These are phyloP conservation scores for Oncorhynchus masou DNA, from an alignment of 2,113 vertebrate species.

Conservation along the genomic window DNA sequence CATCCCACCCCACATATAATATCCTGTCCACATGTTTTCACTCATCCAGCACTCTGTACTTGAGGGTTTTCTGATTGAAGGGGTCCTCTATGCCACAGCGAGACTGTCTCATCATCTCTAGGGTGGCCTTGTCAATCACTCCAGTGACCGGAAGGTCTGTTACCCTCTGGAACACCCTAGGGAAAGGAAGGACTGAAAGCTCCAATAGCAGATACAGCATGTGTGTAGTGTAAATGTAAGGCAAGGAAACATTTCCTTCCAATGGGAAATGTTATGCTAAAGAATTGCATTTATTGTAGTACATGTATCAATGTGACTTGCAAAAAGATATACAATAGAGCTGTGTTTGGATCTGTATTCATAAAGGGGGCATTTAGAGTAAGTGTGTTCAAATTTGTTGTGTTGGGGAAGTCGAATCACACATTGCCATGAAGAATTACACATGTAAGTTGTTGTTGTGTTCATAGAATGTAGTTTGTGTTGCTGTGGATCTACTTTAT, in stretches of 20 bases:
- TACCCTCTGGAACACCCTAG: conserved; percentile 73
- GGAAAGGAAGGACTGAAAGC: neutral
- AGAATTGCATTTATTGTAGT: neutral
- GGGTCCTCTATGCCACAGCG: conserved; percentile 86
- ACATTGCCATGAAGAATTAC: too few species aligned
- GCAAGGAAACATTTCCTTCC: too few species aligned
- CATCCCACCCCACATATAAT: neutral
- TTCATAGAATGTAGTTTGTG: neutral
- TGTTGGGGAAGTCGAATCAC: neutral
- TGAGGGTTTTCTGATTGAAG: conserved; percentile 80
- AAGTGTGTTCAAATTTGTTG: too few species aligned
- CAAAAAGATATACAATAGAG: neutral
- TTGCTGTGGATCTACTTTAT: conserved; percentile 14
- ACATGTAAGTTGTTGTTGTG: too few species aligned
- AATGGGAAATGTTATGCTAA: too few species aligned
- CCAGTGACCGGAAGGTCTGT: conserved; percentile 78
- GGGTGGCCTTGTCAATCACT: conserved; percentile 73
- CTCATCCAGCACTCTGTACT: conserved; percentile 80
- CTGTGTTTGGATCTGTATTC: neutral
- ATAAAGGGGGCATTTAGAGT: neutral
- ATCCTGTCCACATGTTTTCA: neutral
- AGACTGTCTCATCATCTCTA: conserved; percentile 77
- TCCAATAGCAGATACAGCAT: neutral
- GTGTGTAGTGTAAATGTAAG: neutral
- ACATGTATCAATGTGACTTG: neutral